Evolutionary conservation across 2,797 vertebrate species (phyloP).

Genomic region (Iguana delicatissima): DNA sequence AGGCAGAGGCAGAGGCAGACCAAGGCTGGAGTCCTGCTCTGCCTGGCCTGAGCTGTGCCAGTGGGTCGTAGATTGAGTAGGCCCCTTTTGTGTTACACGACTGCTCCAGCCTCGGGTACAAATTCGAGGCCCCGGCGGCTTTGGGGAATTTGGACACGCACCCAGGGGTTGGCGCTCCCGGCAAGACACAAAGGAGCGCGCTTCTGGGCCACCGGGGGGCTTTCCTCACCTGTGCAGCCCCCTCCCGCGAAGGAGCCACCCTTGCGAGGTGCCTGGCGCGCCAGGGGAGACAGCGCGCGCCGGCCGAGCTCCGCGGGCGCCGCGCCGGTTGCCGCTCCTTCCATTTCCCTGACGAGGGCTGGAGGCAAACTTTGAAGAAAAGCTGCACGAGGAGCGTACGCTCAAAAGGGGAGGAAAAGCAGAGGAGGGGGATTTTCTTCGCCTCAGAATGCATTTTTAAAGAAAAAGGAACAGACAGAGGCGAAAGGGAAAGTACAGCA

Average conservation of each 20-base stretch:
- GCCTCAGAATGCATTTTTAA: background rate
- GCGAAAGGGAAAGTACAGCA: background rate
- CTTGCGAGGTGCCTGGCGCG: too few species aligned
- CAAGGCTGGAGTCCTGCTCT: background rate
- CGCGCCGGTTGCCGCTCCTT: background rate
- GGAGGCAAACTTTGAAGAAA: background rate
- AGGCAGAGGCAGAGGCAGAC: background rate
- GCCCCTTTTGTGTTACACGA: background rate
- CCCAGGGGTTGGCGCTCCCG: background rate
- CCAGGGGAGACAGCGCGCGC: background rate
- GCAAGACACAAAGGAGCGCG: background rate
- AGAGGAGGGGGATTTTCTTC: background rate
- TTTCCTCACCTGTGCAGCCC: too few species aligned
- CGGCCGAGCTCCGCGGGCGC: background rate
- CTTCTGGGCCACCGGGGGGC: background rate
- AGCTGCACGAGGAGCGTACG: background rate
- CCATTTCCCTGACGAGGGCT: background rate
- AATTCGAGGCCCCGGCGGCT: background rate
- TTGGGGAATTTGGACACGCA: background rate
- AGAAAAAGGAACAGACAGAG: background rate
- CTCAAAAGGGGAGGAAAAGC: background rate
- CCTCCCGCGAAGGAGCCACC: background rate
- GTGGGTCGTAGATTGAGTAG: background rate
- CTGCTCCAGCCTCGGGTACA: background rate
- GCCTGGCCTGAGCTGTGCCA: too few species aligned